Evolutionary conservation across 2,113 vertebrate genomes (phyloP).

Genomic region (Paralichthys olivaceus): DNA sequence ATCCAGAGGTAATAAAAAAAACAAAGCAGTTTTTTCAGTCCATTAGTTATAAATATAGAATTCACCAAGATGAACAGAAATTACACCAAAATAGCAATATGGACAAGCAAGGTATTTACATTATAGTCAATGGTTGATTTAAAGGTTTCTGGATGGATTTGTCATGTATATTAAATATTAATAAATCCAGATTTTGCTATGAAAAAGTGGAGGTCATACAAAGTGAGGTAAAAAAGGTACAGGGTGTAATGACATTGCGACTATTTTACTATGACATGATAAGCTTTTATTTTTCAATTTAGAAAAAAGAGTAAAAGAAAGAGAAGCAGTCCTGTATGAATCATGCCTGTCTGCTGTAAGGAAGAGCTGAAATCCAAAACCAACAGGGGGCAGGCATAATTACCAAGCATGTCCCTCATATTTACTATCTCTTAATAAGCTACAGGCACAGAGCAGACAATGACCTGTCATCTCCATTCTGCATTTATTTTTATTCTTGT

Average conservation of each 20-base stretch:
- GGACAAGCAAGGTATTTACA: too few relatives aligned
- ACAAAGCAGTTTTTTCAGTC: not conserved
- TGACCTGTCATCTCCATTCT: conserved; percentile 77
- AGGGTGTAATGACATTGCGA: not conserved
- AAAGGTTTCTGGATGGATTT: not conserved
- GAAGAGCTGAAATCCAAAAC: conserved; percentile 68
- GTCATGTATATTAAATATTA: not conserved
- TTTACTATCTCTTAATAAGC: conserved; percentile 87
- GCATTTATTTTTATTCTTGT: conserved; percentile 53
- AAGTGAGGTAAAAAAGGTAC: not conserved
- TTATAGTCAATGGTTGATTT: not conserved
- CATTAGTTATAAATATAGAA: not conserved
- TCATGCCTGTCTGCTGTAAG: conserved; percentile 60
- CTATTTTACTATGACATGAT: conserved; percentile 1
- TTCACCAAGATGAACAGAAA: not conserved
- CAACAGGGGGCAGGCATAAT: conserved; percentile 70
- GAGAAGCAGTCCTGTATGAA: conserved; percentile 51
- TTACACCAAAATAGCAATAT: not conserved
- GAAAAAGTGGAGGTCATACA: not conserved
- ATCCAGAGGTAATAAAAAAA: not conserved
- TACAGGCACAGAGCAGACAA: conserved; percentile 81
- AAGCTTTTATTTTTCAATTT: not conserved
- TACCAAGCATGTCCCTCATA: conserved; percentile 78
- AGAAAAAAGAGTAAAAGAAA: not conserved
- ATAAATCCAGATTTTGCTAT: not conserved